phyloP scores from a whole-genome alignment of 2,797 vertebrate genomes.

The Zalophus californianus region DNA sequence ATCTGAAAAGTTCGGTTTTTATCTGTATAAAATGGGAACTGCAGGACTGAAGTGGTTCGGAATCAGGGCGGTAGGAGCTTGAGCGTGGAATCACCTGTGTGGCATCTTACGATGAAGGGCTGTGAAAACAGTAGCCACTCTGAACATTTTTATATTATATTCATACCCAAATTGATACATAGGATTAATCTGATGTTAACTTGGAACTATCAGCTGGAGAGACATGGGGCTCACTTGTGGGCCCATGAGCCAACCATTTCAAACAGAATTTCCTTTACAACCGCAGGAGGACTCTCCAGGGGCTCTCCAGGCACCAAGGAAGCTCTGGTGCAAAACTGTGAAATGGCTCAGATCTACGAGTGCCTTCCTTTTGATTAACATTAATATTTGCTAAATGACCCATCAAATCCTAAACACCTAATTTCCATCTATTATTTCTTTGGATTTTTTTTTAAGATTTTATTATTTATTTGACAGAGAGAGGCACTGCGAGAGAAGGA shows the following conservation, averaged over 20 bases:
- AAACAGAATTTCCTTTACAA: not conserved
- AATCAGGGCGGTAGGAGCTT: not conserved
- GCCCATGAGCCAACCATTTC: not conserved
- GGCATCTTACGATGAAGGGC: not conserved
- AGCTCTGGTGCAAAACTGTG: not conserved
- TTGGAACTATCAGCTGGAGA: not conserved
- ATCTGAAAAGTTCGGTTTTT: constrained; percentile 47
- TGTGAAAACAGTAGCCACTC: not conserved
- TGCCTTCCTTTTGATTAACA: not conserved
- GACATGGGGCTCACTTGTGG: not conserved
- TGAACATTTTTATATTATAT: constrained; percentile 15
- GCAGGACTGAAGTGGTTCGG: not conserved
- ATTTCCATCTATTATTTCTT: not conserved
- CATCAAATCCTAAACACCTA: not conserved
- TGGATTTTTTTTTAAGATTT: not conserved
- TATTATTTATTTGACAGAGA: not conserved
- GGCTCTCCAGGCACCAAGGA: not conserved
- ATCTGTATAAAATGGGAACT: constrained; percentile 18
- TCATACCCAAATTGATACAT: not conserved
- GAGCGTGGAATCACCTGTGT: not conserved
- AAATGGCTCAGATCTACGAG: not conserved
- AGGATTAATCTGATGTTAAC: constrained; percentile 15
- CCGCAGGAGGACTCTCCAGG: not conserved
- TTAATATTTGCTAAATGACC: constrained; percentile 54
- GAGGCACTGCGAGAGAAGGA: no score